A percentile compares a stretch with the other conserved stretches of the same genome.
phyloP scores from a whole-genome alignment of 2,888 invertebrate species.

The Lissocephala sabroskyi region DNA sequence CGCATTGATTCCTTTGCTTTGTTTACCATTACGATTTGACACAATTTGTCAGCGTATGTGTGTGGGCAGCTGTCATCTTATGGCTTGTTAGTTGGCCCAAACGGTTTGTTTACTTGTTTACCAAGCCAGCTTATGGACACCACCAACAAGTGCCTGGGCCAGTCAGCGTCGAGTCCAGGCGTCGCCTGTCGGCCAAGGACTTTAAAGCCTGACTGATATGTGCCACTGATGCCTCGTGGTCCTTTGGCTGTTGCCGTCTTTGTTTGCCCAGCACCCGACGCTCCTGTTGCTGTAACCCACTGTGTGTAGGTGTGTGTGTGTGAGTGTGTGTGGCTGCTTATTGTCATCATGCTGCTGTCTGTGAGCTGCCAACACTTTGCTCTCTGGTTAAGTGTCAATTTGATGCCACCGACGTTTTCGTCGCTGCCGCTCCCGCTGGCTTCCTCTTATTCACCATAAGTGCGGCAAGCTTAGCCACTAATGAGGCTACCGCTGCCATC shows the following conservation, averaged over 20 bases:
- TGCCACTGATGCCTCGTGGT: constrained; percentile 18
- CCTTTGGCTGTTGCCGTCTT: constrained; percentile 20
- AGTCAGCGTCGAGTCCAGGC: neutral
- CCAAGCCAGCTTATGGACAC: constrained; percentile 62
- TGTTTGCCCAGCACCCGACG: constrained; percentile 18
- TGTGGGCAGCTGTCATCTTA: constrained; percentile 52
- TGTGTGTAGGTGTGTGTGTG: constrained; percentile 31
- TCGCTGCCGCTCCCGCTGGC: neutral
- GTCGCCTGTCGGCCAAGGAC: too few relatives aligned
- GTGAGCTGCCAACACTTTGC: constrained; percentile 25
- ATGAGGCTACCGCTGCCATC: too few relatives aligned
- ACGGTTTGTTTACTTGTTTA: constrained; percentile 50
- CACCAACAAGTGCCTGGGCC: constrained; percentile 47
- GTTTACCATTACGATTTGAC: constrained; percentile 66
- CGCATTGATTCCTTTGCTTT: constrained; percentile 30
- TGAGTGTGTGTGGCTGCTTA: constrained; percentile 19
- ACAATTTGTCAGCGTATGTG: constrained; percentile 58
- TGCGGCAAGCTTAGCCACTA: constrained; percentile 63
- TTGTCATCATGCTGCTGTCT: constrained; percentile 2
- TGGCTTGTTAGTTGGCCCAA: constrained; percentile 65
- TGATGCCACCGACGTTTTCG: constrained; percentile 36
- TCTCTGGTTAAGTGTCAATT: constrained; percentile 57
- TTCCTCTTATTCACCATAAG: constrained; percentile 48
- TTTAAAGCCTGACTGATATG: constrained; percentile 57
- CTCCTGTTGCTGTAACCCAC: too few relatives aligned